These are phyloP conservation scores for Cyanoderma ruficeps DNA, from an alignment of 2,113 vertebrate genomes.

Conservation along the genomic window DNA sequence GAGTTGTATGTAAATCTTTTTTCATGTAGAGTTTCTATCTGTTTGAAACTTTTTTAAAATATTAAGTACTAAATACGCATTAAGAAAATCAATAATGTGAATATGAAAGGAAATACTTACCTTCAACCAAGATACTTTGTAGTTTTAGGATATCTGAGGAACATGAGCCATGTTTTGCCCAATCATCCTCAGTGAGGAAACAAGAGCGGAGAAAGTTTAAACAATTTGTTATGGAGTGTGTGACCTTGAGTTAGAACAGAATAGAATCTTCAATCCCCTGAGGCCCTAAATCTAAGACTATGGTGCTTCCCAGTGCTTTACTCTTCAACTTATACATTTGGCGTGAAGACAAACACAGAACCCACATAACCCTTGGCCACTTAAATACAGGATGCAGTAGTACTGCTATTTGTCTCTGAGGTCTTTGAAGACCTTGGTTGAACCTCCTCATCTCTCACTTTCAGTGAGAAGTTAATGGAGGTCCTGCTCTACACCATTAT, in stretches of 20 bases:
- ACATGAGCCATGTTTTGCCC: background rate
- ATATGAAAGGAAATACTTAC: background rate
- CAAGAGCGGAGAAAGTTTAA: background rate
- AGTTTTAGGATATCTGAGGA: background rate
- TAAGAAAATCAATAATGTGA: background rate
- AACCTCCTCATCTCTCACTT: background rate
- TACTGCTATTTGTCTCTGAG: background rate
- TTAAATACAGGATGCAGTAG: background rate
- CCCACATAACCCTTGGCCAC: background rate
- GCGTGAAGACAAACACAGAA: background rate
- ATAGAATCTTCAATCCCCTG: background rate
- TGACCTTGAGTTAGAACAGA: background rate
- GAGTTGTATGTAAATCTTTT: background rate
- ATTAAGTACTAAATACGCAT: background rate
- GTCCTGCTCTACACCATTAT: background rate
- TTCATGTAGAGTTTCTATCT: background rate
- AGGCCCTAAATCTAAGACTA: background rate
- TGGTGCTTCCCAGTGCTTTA: background rate
- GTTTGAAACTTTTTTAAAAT: background rate
- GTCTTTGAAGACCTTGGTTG: background rate
- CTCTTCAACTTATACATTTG: background rate
- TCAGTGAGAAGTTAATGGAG: background rate
- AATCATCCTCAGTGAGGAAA: background rate
- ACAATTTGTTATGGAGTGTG: background rate
- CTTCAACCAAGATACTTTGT: background rate